Percentiles rank a stretch among this genome's conserved stretches.
These are phyloP conservation scores for Scaptodrosophila latifasciaeformis DNA, from an alignment of 2,888 invertebrate species.

Conservation along the genomic window DNA sequence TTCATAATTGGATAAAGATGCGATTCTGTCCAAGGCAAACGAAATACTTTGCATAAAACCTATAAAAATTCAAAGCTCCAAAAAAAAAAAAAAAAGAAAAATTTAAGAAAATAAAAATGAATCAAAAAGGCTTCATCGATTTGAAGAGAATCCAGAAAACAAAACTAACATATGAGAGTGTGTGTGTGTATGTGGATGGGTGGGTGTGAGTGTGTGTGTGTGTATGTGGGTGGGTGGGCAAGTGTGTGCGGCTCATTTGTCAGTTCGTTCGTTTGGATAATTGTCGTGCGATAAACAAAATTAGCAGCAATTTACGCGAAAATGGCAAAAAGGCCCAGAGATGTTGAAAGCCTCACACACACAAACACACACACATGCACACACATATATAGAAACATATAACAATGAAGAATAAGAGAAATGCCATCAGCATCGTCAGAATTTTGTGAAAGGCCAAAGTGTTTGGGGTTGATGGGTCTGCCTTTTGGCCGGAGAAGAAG, in stretches of 20 bases:
- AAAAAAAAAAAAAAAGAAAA: neutral
- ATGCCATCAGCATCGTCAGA: constrained; percentile 41
- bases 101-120: neutral
- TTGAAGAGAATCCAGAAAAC: neutral
- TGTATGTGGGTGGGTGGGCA: neutral
- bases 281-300: constrained; percentile 74
- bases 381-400: too few relatives aligned
- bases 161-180: neutral
- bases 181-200: too few relatives aligned
- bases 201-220: constrained; percentile 4
- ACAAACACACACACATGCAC: constrained; percentile 11
- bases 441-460: too few relatives aligned
- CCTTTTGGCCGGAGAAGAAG: too few relatives aligned
- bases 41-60: constrained; percentile 20
- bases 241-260: constrained; percentile 71
- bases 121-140: neutral
- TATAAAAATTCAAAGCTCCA: constrained; percentile 17
- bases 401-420: constrained; percentile 40
- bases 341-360: constrained; percentile 25
- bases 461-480: too few relatives aligned
- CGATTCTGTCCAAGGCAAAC: constrained; percentile 19
- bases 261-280: constrained; percentile 75
- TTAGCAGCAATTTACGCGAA: constrained; percentile 74
- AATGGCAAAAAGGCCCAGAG: constrained; percentile 45
- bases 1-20: constrained; percentile 68